Base-by-base conservation (phyloP, 2,888 invertebrate species). In the Chouioia cunea region DNA sequence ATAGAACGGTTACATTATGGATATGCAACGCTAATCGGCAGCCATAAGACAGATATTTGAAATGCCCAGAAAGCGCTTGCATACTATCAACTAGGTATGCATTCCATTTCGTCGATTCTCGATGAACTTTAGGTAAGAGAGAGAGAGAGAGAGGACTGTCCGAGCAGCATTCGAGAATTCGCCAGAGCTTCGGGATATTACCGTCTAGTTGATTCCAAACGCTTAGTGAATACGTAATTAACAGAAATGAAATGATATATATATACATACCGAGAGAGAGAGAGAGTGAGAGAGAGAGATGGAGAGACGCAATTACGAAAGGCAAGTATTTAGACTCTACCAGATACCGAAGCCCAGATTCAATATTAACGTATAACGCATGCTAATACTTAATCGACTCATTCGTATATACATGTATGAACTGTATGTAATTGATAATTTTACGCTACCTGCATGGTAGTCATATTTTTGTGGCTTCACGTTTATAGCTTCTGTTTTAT, bases 1-100 rank as follows among this genome's bases (percentile, higher is more conserved):
- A 18, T n/a, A 20, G 18, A 52, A 53, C 44, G 52, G 27, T 14
- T 44, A 44, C 50, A 15, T 43, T 58, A 65, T 60, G 47, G 58
- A 52, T 10, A 10, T 44, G 50, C 57, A 50, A 63, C 56, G 60
- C 65, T 65, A 65, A 71, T 71, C 65, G 6, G 36, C 70, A 62
- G 43, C 53, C 23, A 15, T 36, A 8, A 3, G 63, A 27, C 52
- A 63, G 43, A 69, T 69, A 52, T 63, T 69, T 52, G 57, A 57
- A 43, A 70, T 64, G 70, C 70, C 60, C n/a, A 60, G 70, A 65
- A 70, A 70, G 50, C 10, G n/a, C 15, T 36, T 27, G 43, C 22
- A 15, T 44, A 50, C 58, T 54, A 52, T 65, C 64, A 47, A 27
- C 44, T 47, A 27, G n/a, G 57, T 44, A 60, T 47, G 58, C 58